Base-by-base conservation (phyloP, 2,113 vertebrate species). In the Athene cunicularia region DNA sequence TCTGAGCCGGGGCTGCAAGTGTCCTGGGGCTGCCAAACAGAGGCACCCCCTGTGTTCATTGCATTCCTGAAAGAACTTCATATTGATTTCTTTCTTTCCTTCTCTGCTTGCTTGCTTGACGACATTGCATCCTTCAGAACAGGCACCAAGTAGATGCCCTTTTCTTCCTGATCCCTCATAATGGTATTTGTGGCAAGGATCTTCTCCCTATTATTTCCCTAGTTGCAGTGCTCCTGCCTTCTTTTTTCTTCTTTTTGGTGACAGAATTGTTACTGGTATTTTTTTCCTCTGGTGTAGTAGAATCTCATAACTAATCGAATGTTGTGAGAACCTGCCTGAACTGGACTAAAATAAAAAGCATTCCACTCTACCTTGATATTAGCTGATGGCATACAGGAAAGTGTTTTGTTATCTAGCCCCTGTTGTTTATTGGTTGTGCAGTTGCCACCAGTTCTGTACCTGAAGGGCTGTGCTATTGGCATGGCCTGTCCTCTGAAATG, bases 1-100 rank as follows among this genome's bases (percentile, higher is more conserved):
- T 97, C 97, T 71, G 71, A 98, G 97, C 98, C 96, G 97, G 96
- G 95, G 79, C 94, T 96, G 72, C 83, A 92, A 95, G 92, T 72
- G 50, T 95, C 96, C 88, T 88, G 92, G 95, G 97, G 97, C 93
- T 91, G 86, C 90, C 83, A 94, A 85, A 95, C 88, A 93, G 92
- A 95, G 93, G 68, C 93, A 96, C 95, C 91, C 88, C 92, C 86
- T 75, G 67, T 90, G 88, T 79, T 97, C 71, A 11, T 72, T 88
- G 79, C 93, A 95, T 96, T 96, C 93, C 94, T 96, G 82, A 73
- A 94, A 96, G 92, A 93, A 79, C 86, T 97, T 91, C 67, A 73
- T 85, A 85, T 88, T 88, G 91, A 94, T 97, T 93, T 94, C 0
- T 96, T 97, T 93, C 80, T 75, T 89, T 83, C 63, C 45, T 85